Conservation (phyloP, 2,797 vertebrate genomes). For the Spatula versicolor region DNA sequence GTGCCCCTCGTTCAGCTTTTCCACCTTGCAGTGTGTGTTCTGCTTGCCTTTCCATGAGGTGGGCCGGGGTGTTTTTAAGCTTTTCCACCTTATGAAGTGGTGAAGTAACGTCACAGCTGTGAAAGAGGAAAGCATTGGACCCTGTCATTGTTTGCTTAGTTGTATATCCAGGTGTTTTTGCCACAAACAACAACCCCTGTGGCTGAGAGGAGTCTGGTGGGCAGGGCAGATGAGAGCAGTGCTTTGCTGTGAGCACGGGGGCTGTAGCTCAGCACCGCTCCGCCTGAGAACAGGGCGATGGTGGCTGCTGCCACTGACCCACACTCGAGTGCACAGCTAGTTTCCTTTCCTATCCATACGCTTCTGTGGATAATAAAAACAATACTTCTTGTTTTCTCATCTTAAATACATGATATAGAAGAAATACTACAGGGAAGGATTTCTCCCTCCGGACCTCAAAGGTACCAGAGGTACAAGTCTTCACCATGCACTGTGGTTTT, state of each 20-base stretch:
- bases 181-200: neutral
- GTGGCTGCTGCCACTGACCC: accelerated
- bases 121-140: neutral
- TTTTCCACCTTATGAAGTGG: neutral
- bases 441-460: neutral
- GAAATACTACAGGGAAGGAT: neutral
- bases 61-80: neutral
- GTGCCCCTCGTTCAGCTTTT: neutral
- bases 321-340: neutral
- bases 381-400: neutral
- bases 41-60: neutral
- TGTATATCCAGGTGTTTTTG: neutral
- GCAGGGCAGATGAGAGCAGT: accelerated
- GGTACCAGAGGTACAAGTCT: neutral
- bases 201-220: neutral
- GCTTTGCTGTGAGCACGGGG: accelerated
- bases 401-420: neutral
- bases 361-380: neutral
- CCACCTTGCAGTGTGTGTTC: accelerated
- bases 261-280: accelerated
- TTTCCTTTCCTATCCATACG: neutral
- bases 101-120: neutral
- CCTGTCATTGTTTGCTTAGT: accelerated
- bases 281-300: accelerated
- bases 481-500: neutral